These are phyloP conservation scores for Cantharis rufa DNA, from an alignment of 2,888 invertebrate genomes.

Conservation along the genomic window DNA sequence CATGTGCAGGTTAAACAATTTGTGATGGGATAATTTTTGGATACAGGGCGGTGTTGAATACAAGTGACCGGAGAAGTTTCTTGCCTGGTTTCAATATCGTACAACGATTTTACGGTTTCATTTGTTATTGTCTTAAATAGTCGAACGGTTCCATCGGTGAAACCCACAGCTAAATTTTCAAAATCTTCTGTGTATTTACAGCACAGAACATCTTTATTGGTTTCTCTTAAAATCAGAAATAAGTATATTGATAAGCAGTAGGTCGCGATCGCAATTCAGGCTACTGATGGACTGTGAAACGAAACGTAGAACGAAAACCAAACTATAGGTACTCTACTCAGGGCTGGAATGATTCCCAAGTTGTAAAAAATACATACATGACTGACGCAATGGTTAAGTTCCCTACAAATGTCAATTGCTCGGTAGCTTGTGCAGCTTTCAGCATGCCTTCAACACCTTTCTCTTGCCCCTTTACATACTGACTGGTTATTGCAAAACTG, in stretches of 20 bases:
- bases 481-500: conserved; percentile 28
- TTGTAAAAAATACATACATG: conserved; percentile 25
- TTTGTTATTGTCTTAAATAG: conserved; percentile 60
- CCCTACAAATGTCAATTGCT: conserved; percentile 40
- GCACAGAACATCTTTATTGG: conserved; percentile 61
- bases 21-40: conserved; percentile 63
- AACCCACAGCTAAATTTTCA: conserved; percentile 64
- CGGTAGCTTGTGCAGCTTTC: conserved; percentile 34
- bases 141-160: conserved; percentile 63
- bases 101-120: conserved; percentile 57
- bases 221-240: conserved; percentile 52
- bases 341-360: too few species aligned
- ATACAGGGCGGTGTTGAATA: conserved; percentile 65
- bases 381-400: conserved; percentile 40
- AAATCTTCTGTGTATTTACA: conserved; percentile 66
- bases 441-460: conserved; percentile 20
- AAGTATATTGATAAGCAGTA: not conserved
- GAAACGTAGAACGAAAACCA: too few species aligned
- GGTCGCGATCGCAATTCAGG: not conserved
- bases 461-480: conserved; percentile 24
- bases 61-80: conserved; percentile 64
- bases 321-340: too few species aligned
- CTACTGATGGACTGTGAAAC: too few species aligned
- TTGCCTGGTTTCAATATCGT: conserved; percentile 61
- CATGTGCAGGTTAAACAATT: conserved; percentile 64